Base-by-base conservation (phyloP, 2,113 vertebrate species). In the Chaenogobius annularis region DNA sequence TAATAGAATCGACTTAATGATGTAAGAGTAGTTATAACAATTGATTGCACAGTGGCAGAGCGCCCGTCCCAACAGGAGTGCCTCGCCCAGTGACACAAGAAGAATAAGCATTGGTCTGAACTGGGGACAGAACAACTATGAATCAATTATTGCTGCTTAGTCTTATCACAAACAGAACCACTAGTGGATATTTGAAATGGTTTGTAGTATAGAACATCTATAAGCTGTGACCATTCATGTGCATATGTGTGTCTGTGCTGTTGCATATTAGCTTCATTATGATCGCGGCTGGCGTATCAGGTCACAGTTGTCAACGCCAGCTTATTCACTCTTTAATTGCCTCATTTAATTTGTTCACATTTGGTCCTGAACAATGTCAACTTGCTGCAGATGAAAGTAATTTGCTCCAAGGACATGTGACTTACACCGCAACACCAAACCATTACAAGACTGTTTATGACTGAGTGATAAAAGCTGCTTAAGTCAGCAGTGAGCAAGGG, bases 311-410 rank as follows among this genome's bases (percentile, higher is more conserved):
- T 92, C 88, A 90, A 91, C 85, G 79, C 84, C 68, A 87, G 89
- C 90, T 92, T 91, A 93, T 91, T 92, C 89, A 86, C 84, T 89
- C 83, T 92, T 93, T 94, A 93, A 93, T 94, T 93, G 91, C 91
- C 87, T 93, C 90, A 90, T 92, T 93, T 93, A 92, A 93, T 93
- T 92, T 92, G 93, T 92, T 92, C 92, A 90, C 89, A 93, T 93
- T 93, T 91, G 83, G 88, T 87, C 74, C 65, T 40, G 88, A 91
- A 92, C 88, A 91, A 90, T 90, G 91, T 92, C 89, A 92, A 90
- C 91, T 90, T 89, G 87, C 84, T 90, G 83, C 87, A 87, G 86
- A 87, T 90, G 86, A 92, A 91, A 92, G 82, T 66, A 72, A 92
- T 92, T 91, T 89, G 85, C 88, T 92, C 75, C 85, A 87, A 92